A percentile compares a stretch with the other conserved stretches of the same genome.
Evolutionary conservation across 2,113 vertebrate species (phyloP).

Genomic region (Sakesphorus luctuosus): DNA sequence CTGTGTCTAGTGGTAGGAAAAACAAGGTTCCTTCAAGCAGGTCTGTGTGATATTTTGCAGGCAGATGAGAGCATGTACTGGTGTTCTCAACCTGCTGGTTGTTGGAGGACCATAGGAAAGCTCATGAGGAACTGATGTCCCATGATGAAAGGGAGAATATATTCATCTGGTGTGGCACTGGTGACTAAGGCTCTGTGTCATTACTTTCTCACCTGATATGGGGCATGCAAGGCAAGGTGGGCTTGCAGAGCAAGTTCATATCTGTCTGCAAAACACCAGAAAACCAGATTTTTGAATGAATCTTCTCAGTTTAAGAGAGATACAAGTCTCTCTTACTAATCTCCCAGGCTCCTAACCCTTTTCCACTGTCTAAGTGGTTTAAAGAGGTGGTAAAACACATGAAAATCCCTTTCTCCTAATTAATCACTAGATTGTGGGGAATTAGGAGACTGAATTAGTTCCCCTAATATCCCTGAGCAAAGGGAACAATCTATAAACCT

Average conservation of each 20-base stretch:
- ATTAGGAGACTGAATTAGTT: background rate
- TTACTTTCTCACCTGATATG: background rate
- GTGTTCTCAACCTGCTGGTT: background rate
- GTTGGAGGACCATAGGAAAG: background rate
- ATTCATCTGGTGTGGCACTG: background rate
- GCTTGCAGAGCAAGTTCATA: background rate
- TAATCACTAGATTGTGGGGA: background rate
- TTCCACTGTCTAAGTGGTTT: background rate
- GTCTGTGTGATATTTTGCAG: background rate
- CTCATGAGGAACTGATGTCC: rapidly evolving
- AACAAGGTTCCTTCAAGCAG: background rate
- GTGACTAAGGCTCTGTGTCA: background rate
- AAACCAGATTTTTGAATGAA: background rate
- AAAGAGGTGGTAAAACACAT: background rate
- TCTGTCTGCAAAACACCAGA: background rate
- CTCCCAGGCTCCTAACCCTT: background rate
- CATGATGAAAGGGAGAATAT: background rate
- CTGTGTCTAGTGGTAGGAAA: background rate
- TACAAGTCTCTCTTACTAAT: too few species aligned
- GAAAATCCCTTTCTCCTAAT: background rate
- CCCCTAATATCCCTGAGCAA: background rate
- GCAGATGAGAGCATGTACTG: background rate
- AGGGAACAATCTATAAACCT: background rate
- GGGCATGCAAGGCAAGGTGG: background rate
- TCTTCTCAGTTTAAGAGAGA: background rate